phyloP scores from a whole-genome alignment of 1,140 invertebrate species.

The Drosophila varians region DNA sequence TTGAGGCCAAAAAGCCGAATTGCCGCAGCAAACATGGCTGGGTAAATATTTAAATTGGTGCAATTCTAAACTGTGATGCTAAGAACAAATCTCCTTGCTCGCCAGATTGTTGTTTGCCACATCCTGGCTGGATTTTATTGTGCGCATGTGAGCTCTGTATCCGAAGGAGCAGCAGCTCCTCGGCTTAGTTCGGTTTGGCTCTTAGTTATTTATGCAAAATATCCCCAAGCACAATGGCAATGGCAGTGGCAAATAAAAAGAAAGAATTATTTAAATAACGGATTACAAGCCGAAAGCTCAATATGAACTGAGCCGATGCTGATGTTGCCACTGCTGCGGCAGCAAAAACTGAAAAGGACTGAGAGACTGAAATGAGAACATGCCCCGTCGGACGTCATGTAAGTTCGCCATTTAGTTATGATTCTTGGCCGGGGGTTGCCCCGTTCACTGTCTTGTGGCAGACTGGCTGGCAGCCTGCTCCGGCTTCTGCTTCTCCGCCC shows the following conservation, averaged over 20 bases:
- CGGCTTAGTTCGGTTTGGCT: conserved; percentile 24
- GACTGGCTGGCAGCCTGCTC: conserved; percentile 78
- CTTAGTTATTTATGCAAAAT: conserved; percentile 76
- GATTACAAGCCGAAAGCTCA: conserved; percentile 56
- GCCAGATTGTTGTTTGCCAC: conserved; percentile 24
- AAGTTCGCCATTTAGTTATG: conserved; percentile 46
- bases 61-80: conserved; percentile 14
- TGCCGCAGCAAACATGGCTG: conserved; percentile 20
- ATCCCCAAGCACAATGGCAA: conserved; percentile 67
- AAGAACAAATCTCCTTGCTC: conserved; percentile 32
- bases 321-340: conserved; percentile 15
- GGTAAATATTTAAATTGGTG: conserved; percentile 37
- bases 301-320: neutral
- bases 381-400: conserved; percentile 15
- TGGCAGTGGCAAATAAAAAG: conserved; percentile 71
- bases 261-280: conserved; percentile 77
- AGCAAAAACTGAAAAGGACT: conserved; percentile 30
- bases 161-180: conserved; percentile 32
- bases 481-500: neutral
- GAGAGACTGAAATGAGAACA: conserved; percentile 23
- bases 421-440: conserved; percentile 52
- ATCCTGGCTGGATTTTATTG: conserved; percentile 49
- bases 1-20: conserved; percentile 47
- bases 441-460: conserved; percentile 38
- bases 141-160: conserved; percentile 8